These are phyloP conservation scores for Hylaea fasciaria DNA, from an alignment of 2,888 invertebrate species.

Conservation along the genomic window DNA sequence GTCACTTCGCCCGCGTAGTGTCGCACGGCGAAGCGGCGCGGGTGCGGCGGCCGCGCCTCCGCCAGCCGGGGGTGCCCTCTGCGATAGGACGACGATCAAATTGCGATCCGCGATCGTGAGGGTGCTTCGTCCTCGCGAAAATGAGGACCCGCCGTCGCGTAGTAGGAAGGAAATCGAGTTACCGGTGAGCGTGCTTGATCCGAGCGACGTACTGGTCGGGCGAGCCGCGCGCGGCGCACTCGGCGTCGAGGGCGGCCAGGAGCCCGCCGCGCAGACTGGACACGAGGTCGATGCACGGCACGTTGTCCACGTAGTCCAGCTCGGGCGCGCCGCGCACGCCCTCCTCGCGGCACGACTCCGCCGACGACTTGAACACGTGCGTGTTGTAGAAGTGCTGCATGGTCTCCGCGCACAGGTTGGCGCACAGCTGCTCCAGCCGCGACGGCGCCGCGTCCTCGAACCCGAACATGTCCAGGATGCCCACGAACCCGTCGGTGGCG, in stretches of 20 bases:
- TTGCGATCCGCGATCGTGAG: too few relatives aligned
- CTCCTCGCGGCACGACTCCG: constrained; percentile 97
- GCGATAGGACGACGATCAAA: constrained; percentile 50
- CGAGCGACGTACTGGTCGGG: constrained; percentile 78
- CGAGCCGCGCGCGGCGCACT: constrained; percentile 93
- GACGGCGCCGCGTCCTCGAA: constrained; percentile 97
- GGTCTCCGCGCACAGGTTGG: constrained; percentile 97
- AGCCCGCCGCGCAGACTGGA: constrained; percentile 96
- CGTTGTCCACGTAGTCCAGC: constrained; percentile 97
- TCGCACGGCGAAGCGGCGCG: constrained; percentile 94
- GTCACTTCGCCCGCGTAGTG: constrained; percentile 92
- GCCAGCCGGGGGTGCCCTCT: constrained; percentile 92
- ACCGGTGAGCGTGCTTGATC: constrained; percentile 69
- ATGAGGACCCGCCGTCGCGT: too few relatives aligned
- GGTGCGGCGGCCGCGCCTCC: constrained; percentile 91
- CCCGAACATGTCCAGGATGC: constrained; percentile 98
- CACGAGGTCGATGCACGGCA: constrained; percentile 97
- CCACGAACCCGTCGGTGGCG: constrained; percentile 97
- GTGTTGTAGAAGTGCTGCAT: constrained; percentile 99
- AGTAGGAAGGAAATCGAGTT: not conserved
- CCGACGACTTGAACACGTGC: constrained; percentile 97
- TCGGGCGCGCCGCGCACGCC: constrained; percentile 95
- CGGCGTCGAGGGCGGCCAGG: constrained; percentile 95
- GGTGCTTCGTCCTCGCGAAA: too few relatives aligned
- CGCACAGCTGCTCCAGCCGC: constrained; percentile 96